Base-by-base conservation (phyloP, 2,113 vertebrate species). In the Columba livia region DNA sequence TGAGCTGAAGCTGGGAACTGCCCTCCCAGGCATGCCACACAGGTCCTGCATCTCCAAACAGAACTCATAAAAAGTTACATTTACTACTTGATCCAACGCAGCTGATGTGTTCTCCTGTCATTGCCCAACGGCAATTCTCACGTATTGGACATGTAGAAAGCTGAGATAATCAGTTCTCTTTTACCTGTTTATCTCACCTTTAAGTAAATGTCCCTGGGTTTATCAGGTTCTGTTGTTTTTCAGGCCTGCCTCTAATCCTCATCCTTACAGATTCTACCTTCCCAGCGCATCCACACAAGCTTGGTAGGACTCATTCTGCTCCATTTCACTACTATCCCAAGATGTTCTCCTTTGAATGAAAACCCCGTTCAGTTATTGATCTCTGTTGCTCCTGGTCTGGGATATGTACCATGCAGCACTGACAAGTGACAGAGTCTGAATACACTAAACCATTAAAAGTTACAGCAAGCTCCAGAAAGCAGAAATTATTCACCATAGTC, bases 61-160 rank as follows among this genome's bases (percentile, higher is more conserved):
- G 0, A 5, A 18, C 2, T 36, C 50, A 7, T 0, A 34, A 2
- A 2, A 16, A 44, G 6, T 12, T 6, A 2, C 34, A 36, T 7
- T 21, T 42, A 2, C 29, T 47, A 3, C 48, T 18, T 16, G 17
- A 47, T 58, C 42, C 42, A 74, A 6, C 8, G 34, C 23, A 42
- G 32, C 32, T 60, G 29, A 23, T 4, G 3, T 2, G 5, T 29
- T 54, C n/a, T 78, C n/a, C n/a, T 58, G 0, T 2, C 25, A 23
- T 0, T 51, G 51, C 38, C 56, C 57, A 5, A 31, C 5, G 18
- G 31, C 12, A n/a, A 32, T 32, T 54, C 29, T 67, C 28, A 62
- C 7, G 12, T 6, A 11, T 16, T 2, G 48, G 48, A 25, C 3
- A 2, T 0, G 9, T 5, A 56, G 23, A 38, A 91, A 94, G 61